Percentiles rank a stretch among this genome's conserved stretches.
Conservation (phyloP, 1,140 invertebrate genomes). For the Palaemon carinicauda region DNA sequence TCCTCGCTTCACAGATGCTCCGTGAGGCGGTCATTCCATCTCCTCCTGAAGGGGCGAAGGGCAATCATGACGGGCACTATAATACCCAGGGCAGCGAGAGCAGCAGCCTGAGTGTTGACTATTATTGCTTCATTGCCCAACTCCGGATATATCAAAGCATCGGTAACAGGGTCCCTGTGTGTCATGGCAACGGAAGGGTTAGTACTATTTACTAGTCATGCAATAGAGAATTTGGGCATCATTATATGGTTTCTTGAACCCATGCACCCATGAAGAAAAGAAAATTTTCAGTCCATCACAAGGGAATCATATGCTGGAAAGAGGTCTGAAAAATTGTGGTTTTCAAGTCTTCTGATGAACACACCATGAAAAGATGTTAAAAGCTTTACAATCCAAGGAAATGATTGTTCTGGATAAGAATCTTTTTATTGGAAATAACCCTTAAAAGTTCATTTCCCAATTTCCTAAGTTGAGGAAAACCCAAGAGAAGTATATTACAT, state of each 20-base stretch:
- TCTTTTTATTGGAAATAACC: no score
- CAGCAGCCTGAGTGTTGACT: conserved; percentile 78
- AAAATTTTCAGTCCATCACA: not conserved
- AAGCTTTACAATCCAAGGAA: no score
- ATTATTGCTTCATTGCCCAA: conserved; percentile 76
- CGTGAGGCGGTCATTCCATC: conserved; percentile 49
- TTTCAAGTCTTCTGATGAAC: not conserved
- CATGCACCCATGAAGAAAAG: not conserved
- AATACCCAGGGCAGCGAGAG: conserved; percentile 76
- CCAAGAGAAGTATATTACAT: no score
- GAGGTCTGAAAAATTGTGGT: conserved; percentile 18
- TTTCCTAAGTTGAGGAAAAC: no score
- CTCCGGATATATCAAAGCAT: conserved; percentile 67
- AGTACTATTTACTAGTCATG: conserved; percentile 21
- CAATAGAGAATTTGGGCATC: not conserved
- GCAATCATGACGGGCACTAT: conserved; percentile 63
- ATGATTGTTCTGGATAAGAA: no score
- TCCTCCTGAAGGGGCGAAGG: conserved; percentile 50
- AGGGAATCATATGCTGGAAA: not conserved
- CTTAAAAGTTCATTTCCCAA: no score
- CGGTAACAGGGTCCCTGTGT: conserved; percentile 49
- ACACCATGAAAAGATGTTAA: no score
- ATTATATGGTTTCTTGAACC: not conserved
- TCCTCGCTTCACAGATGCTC: conserved; percentile 31
- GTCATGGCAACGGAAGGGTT: conserved; percentile 24